phyloP scores from a whole-genome alignment of 1,140 invertebrate genomes.

The Rhopalosiphum maidis region DNA sequence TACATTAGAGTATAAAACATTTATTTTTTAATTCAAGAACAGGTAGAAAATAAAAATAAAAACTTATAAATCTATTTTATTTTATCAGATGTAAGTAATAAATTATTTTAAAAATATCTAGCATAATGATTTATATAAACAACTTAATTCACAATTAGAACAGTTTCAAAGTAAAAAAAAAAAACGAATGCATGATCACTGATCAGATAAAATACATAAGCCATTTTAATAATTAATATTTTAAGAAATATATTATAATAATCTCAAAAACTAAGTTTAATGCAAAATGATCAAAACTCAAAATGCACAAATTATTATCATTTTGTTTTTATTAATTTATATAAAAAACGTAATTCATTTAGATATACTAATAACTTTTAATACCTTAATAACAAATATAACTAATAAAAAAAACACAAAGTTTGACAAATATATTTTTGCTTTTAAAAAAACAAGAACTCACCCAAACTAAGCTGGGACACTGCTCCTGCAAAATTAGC shows the following conservation, averaged over 20 bases:
- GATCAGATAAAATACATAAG: no score
- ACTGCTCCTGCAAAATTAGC: slow-evolving; percentile 49
- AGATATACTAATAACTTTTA: not conserved
- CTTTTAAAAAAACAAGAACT: not conserved
- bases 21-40: no score
- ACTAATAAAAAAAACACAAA: not conserved
- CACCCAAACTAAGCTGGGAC: slow-evolving; percentile 42
- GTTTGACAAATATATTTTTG: not conserved
- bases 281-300: not conserved
- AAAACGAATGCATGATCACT: not conserved
- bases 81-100: not conserved
- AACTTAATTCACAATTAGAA: not conserved
- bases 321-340: no score
- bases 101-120: not conserved
- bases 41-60: no score
- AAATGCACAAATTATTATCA: no score
- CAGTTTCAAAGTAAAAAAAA: not conserved
- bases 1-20: no score
- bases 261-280: not conserved
- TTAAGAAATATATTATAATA: not conserved
- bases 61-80: not conserved
- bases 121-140: not conserved
- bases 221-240: not conserved
- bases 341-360: not conserved
- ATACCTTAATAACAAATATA: not conserved